Percentiles rank a stretch among this genome's conserved stretches.
These are phyloP conservation scores for Hololepta plana DNA, from an alignment of 2,888 invertebrate species.

Conservation along the genomic window DNA sequence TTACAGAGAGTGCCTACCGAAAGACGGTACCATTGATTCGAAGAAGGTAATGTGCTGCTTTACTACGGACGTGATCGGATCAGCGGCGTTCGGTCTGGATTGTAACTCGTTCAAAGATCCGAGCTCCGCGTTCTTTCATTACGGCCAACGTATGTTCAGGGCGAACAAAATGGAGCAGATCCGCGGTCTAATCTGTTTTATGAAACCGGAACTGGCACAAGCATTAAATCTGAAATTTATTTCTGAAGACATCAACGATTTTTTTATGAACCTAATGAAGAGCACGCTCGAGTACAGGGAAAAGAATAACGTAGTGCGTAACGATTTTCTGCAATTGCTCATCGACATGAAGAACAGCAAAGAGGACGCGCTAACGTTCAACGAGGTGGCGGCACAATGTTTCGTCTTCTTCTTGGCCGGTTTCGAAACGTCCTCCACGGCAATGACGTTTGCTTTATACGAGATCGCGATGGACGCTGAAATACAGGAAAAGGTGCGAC, in stretches of 20 bases:
- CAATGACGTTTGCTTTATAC: constrained; percentile 21
- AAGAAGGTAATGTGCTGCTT: constrained; percentile 6
- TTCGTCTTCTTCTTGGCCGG: constrained; percentile 28
- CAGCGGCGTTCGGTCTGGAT: constrained; percentile 33
- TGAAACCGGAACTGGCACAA: not conserved
- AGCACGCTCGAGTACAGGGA: too few species aligned
- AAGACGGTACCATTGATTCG: constrained; percentile 7
- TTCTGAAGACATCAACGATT: constrained; percentile 1
- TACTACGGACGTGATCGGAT: constrained; percentile 8
- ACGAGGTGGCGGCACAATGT: constrained; percentile 18
- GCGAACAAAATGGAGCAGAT: too few species aligned
- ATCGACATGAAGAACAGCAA: constrained; percentile 1
- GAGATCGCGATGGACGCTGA: constrained; percentile 23
- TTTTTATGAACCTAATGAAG: too few species aligned
- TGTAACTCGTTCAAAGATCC: constrained; percentile 32
- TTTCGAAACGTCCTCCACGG: constrained; percentile 27
- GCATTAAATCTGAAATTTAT: not conserved
- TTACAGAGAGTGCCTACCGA: too few species aligned
- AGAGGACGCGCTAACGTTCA: constrained; percentile 1
- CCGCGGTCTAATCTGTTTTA: constrained; percentile 18
- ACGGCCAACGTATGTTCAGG: constrained; percentile 9
- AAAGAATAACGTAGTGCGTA: constrained; percentile 9
- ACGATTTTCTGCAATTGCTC: not conserved
- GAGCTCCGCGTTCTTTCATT: constrained; percentile 26
- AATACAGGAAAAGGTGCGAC: constrained; percentile 24